Evolutionary conservation across 2,797 vertebrate genomes (phyloP), one percentile per base, ranked within the genome.

Genomic region (Dicrostonyx torquatus): DNA sequence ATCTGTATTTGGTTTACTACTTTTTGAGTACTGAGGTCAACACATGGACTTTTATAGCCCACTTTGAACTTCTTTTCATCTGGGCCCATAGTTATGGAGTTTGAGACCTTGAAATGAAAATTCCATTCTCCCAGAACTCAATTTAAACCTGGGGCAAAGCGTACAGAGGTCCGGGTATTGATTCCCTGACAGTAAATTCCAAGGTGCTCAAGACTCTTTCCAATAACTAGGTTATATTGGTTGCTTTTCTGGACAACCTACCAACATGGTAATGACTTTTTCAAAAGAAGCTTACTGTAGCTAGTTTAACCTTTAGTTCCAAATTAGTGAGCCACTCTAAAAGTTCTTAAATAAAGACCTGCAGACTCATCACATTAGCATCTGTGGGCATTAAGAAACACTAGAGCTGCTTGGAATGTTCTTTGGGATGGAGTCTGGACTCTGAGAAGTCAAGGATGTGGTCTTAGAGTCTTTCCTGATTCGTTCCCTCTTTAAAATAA

Each of bases 91-190:
- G 78, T 72, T 97, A 77, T 68, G 48, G 88, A 90, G 58, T 68
- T 87, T 94, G 85, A 96, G 78, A 93, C 18, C 58, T 91, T 96
- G 89, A 90, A 94, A 93, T 95, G 91, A 93, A 95, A 96, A 95
- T 90, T 48, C 89, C 89, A 53, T 94, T 95, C 37, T 77, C 84
- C 70, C 11, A 87, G 94, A 94, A 94, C 68, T 95, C 75, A 94
- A n/a, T 93, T 96, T 96, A 95, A 94, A 96, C n/a, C 79, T 83
- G 60, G 37, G n/a, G 62, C 34, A 92, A 68, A 94, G 50, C 40
- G 37, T 37, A 48, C 53, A 62, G n/a, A 92, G 70, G 89, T 80
- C 87, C 89, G 84, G 73, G 40, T 95, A 95, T 94, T 90, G 94
- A 96, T 95, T 95, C 37, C 87, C 29, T 87, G 40, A 83, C 64